These are phyloP conservation scores for Urocitellus parryii DNA, from an alignment of 2,113 vertebrate species.

Conservation along the genomic window DNA sequence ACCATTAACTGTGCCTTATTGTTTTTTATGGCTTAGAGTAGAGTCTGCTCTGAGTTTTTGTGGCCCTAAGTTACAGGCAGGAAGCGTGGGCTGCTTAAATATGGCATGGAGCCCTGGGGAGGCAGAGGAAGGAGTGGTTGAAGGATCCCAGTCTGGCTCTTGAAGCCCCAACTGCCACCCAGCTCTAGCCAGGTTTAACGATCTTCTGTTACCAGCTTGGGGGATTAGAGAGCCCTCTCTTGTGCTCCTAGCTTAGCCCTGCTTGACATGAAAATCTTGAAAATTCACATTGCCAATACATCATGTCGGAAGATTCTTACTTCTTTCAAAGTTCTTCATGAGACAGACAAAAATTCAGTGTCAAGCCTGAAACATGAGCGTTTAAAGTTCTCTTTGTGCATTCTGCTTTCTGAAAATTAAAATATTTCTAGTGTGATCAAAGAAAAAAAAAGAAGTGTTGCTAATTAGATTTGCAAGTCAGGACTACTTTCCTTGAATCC, in stretches of 20 bases:
- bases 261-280: slow-evolving; percentile 86
- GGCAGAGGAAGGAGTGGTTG: not conserved
- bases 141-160: not conserved
- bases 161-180: not conserved
- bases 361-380: slow-evolving; percentile 93
- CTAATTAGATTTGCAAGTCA: not conserved
- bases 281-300: slow-evolving; percentile 83
- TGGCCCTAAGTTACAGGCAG: not conserved
- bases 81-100: not conserved
- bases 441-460: not conserved
- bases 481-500: not conserved
- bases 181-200: slow-evolving; percentile 84
- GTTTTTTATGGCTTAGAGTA: slow-evolving; percentile 68
- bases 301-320: slow-evolving; percentile 90
- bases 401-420: slow-evolving; percentile 86
- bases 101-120: not conserved
- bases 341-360: slow-evolving; percentile 85
- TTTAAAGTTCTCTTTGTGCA: slow-evolving; percentile 88
- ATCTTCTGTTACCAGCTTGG: slow-evolving; percentile 79
- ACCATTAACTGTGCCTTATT: slow-evolving; percentile 68
- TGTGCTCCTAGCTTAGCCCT: slow-evolving; percentile 88
- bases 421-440: not conserved
- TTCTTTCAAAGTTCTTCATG: slow-evolving; percentile 89
- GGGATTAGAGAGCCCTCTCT: slow-evolving; percentile 87
- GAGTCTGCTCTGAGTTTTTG: not conserved